These are phyloP conservation scores for Punctoribates punctum DNA, from an alignment of 2,888 invertebrate genomes.

Conservation along the genomic window DNA sequence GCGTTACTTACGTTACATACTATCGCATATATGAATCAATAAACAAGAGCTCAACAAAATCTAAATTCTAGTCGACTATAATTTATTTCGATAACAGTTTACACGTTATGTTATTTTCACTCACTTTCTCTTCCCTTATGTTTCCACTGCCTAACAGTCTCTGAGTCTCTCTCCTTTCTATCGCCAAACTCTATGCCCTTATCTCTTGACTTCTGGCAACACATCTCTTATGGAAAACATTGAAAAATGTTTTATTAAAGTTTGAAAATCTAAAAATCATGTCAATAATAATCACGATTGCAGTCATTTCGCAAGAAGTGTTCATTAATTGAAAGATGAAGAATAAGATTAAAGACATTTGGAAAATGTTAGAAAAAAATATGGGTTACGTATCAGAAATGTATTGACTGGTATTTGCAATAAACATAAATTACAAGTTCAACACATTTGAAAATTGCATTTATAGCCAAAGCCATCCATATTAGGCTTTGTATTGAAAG, in stretches of 20 bases:
- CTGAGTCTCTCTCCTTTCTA: background rate
- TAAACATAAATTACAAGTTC: background rate
- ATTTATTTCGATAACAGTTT: constrained; percentile 29
- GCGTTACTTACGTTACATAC: constrained; percentile 8
- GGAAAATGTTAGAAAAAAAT: background rate
- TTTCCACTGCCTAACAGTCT: background rate
- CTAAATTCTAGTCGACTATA: constrained; percentile 23
- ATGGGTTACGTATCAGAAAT: too few species aligned
- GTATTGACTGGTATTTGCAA: too few species aligned
- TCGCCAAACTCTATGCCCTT: background rate
- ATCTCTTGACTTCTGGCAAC: background rate
- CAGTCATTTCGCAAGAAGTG: background rate
- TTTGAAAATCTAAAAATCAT: background rate
- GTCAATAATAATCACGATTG: background rate
- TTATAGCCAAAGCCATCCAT: background rate
- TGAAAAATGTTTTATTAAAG: too few species aligned
- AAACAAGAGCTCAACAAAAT: constrained; percentile 23
- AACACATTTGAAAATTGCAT: constrained; percentile 2
- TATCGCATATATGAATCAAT: constrained; percentile 24
- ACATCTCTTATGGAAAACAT: too few species aligned
- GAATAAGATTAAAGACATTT: background rate
- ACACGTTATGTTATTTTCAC: background rate
- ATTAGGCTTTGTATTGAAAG: constrained; percentile 2
- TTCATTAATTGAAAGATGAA: background rate
- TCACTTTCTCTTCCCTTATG: background rate